Base-by-base conservation (phyloP, 1,140 invertebrate genomes). In the Pararge aegeria region DNA sequence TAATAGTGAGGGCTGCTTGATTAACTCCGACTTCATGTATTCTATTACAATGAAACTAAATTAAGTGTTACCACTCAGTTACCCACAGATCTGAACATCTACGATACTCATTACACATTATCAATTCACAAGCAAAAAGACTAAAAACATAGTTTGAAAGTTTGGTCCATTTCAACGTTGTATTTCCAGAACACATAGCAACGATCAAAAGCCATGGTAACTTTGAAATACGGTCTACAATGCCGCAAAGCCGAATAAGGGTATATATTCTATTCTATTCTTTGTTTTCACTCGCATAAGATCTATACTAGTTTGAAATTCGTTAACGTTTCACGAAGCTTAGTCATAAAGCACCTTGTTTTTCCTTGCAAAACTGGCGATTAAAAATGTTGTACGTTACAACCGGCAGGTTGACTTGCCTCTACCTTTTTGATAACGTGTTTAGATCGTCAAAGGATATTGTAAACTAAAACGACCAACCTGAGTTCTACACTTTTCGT, bases 161-260 rank as follows among this genome's bases (percentile, higher is more conserved):
- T 20, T 12, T 20, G 16, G 42, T 46, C 42, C 18, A 46, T 20
- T 46, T 46, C 42, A 19, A 20, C 18, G 19, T 20, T 15, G 16
- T 46, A 46, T 46, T 46, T 20, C 16, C 42, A 19, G 42, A 46
- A 46, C 19, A 46, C 10, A 46, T 20, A 46, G 16, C 9, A 46
- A 20, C 18, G 42, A n/a, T 46, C 42, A 46, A 46, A 46, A 46
- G 18, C 42, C 18, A 46, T 46, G 18, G 42, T 46, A 46, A 46
- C 42, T 46, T 46, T 46, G 42, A 46, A 46, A 46, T 46, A 46
- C 42, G 42, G 16, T 20, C 42, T 1, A 46, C 38, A 18, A 15
- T 42, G 38, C 15, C 38, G 13, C 38, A 42, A 1, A 2, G 1
- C 12, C 10, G 30, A 12, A 34, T 42, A 42, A 42, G 5, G 10